phyloP scores from a whole-genome alignment of 2,113 vertebrate genomes.

The Falco punctatus region DNA sequence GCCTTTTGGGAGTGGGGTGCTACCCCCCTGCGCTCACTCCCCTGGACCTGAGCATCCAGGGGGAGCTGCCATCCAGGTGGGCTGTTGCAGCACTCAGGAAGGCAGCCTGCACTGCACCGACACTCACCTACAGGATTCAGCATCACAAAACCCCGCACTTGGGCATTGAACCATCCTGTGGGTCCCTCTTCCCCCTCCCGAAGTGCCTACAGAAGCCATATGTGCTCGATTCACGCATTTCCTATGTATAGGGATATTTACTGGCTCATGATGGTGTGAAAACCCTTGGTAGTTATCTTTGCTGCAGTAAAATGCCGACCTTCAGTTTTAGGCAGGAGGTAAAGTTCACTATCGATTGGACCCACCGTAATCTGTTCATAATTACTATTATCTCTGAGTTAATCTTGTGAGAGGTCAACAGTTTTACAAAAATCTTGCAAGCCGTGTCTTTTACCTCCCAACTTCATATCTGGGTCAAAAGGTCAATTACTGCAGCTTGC shows the following conservation, averaged over 20 bases:
- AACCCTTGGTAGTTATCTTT: neutral
- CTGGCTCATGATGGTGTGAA: neutral
- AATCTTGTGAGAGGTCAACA: constrained; percentile 52
- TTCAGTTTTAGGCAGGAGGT: constrained; percentile 44
- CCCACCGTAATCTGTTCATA: constrained; percentile 29
- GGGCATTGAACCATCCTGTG: fast-evolving
- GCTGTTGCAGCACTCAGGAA: constrained; percentile 36
- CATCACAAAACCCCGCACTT: neutral
- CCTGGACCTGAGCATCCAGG: neutral
- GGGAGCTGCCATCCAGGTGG: neutral
- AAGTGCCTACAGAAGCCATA: neutral
- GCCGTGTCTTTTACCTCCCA: neutral
- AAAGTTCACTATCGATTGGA: constrained; percentile 43
- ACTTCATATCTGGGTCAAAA: constrained; percentile 46
- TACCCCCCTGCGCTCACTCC: neutral
- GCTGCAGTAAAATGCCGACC: constrained; percentile 15
- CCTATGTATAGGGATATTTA: neutral
- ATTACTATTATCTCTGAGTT: constrained; percentile 56
- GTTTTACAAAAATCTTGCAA: constrained; percentile 53
- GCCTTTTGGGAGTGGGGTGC: constrained; percentile 23
- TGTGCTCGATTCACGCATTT: fast-evolving
- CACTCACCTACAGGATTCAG: constrained; percentile 22
- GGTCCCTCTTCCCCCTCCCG: neutral
- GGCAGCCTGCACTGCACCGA: neutral
- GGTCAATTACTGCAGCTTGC: constrained; percentile 3